Conservation (phyloP, 2,888 invertebrate genomes). For the Caenorhabditis sinica region DNA sequence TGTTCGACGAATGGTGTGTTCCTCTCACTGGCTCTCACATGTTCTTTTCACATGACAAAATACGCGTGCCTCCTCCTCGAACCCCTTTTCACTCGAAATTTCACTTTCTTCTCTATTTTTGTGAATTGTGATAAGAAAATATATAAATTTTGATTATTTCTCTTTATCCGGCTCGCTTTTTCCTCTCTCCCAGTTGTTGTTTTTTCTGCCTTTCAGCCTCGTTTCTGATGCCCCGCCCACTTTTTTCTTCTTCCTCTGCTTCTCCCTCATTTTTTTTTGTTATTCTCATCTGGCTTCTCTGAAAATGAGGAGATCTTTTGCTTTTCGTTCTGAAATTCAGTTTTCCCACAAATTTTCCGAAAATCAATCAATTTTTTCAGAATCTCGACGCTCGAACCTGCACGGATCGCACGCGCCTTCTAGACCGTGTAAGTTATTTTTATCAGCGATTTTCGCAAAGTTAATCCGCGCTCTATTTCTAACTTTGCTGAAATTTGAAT, state of each 20-base stretch:
- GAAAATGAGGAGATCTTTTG: slow-evolving; percentile 3
- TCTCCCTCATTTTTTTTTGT: slow-evolving; percentile 10
- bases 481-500: too few species aligned
- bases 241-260: slow-evolving; percentile 4
- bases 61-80: slow-evolving; percentile 13
- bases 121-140: background rate
- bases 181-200: background rate
- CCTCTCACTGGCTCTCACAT: slow-evolving; percentile 33
- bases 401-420: slow-evolving; percentile 56
- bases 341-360: background rate
- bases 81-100: slow-evolving; percentile 6
- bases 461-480: background rate
- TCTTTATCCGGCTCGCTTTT: background rate
- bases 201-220: background rate
- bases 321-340: background rate
- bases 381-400: slow-evolving; percentile 57
- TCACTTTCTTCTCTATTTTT: background rate
- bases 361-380: slow-evolving; percentile 8
- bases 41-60: slow-evolving; percentile 39
- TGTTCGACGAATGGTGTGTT: slow-evolving; percentile 24
- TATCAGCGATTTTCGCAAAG: background rate
- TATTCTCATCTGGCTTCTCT: slow-evolving; percentile 6
- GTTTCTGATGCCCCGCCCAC: slow-evolving; percentile 18
- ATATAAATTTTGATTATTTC: background rate
- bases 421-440: slow-evolving; percentile 51